These are phyloP conservation scores for Lepilemur septentrionalis DNA, from an alignment of 2,797 vertebrate species.

Conservation along the genomic window DNA sequence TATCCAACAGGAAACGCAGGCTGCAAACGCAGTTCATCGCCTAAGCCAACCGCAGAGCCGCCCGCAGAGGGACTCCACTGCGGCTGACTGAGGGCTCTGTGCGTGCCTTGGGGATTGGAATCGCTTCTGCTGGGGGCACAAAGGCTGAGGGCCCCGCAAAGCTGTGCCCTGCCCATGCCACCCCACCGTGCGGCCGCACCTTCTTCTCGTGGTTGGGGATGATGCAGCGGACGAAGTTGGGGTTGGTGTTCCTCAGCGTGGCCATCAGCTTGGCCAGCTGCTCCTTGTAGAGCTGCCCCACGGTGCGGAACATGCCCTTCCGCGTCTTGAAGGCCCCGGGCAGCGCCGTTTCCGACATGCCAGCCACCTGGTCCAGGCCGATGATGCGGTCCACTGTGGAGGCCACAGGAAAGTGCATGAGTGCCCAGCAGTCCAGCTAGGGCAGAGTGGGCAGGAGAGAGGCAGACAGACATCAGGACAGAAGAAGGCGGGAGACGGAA, in stretches of 20 bases:
- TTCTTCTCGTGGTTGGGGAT: conserved; percentile 99
- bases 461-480: conserved; percentile 60
- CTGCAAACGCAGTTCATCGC: accelerated
- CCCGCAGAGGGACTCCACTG: accelerated
- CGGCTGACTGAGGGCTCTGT: too few species aligned
- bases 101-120: accelerated
- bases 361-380: conserved; percentile 97
- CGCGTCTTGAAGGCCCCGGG: conserved; percentile 97
- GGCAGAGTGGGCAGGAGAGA: accelerated
- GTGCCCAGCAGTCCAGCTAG: not conserved
- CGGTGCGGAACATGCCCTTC: conserved; percentile 98
- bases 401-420: conserved; percentile 31
- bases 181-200: conserved; percentile 79
- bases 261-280: conserved; percentile 99
- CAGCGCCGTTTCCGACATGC: conserved; percentile 93
- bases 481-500: conserved; percentile 59
- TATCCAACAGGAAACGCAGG: accelerated
- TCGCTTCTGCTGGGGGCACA: not conserved
- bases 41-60: accelerated
- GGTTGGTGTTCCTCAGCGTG: conserved; percentile 97
- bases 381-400: conserved; percentile 96
- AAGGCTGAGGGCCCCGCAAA: accelerated
- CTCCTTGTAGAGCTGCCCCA: conserved; percentile 99
- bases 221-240: conserved; percentile 99
- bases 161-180: accelerated